Base-by-base conservation (phyloP, 1,140 invertebrate species). In the Steinernema feltiae region DNA sequence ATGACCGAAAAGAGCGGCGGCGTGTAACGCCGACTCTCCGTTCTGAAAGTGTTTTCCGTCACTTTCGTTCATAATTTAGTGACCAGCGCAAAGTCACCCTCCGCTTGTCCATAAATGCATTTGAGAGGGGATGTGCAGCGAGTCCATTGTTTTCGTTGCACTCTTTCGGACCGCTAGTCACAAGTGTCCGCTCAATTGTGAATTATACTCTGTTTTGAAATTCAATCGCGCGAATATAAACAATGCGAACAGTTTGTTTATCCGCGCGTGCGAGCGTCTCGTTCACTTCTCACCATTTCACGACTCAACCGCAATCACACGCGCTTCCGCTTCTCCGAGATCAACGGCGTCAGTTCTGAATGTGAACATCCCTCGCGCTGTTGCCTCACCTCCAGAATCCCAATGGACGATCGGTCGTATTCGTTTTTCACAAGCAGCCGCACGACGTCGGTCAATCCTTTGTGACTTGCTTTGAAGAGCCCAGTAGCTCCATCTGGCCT, bases 1-100 rank as follows among this genome's bases (percentile, higher is more conserved):
- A 74, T 94, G 92, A 3, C 93, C 93, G 87, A 92, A 93, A 87
- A 94, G 90, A 35, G 92, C 92, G 17, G 94, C 93, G 32, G 92
- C 93, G 88, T 95, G 93, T 30, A 95, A 88, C 7, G 92, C 92
- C 82, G 91, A 91, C 88, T 95, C 93, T 0, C 94, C 94, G 88
- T 95, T 95, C 93, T 94, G 87, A 35, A 88, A 88, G 74, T n/a
- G 53, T 63, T 63, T 63, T 63, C 18, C 7, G 53, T 63, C 53
- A 27, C 53, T 63, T 63, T 63, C 53, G 53, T 63, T 63, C 53
- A 63, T 63, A 63, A 41, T 41, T 41, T 41, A 18, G 35, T 41
- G 35, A 41, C 35, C 35, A 18, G 35, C 7, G 18, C 18, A 18
- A 41, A 41, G 35, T 41, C 35, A 41, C 35, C 35, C 35, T 7